Base-by-base conservation (phyloP, 1,140 invertebrate genomes). In the Vollenhovia emeryi region DNA sequence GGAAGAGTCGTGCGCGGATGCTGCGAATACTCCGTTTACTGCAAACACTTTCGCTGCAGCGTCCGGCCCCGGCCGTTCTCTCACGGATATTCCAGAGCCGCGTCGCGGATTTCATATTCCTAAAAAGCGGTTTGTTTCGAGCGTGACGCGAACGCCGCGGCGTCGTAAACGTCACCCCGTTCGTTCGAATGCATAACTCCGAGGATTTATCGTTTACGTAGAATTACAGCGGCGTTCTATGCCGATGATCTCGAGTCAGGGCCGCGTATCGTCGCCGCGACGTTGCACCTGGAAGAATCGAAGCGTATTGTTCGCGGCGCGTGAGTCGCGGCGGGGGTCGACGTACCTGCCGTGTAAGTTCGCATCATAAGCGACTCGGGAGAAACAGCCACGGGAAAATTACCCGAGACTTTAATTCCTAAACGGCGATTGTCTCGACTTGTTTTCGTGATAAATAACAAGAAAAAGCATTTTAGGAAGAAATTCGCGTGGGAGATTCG, bases 141-240 rank as follows among this genome's bases (percentile, higher is more conserved):
- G 13, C 40, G 24, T 66, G 43, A 18, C 55, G 40, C 27, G 48
- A 8, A 36, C 64, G 30, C 13, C 5, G 36, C 6, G 7, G 36
- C 6, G 7, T 73, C 66, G 78, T 82, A 82, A 82, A 82, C 66
- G 52, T 40, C 78, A 59, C 55, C 43, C 30, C 33, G 48, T 8
- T 18, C 78, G 15, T 55, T 33, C 50, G 24, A 59, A 48, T 71
- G 64, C 78, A 30, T 82, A 82, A 59, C 78, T 45, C 27, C 27
- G 78, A 82, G 18, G 78, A 82, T 82, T 82, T 82, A 82, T 82
- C 66, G 66, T 82, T 55, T 43, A 43, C 76, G 62, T 11, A 15
- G 43, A 82, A 59, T 57, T 71, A 59, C 50, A 33, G 24, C 48
- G 24, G 64, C 15, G 48, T 80, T 45, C 18, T 62, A 11, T 48